These are phyloP conservation scores for Mizuhopecten yessoensis DNA, from an alignment of 1,140 invertebrate species.

Conservation along the genomic window DNA sequence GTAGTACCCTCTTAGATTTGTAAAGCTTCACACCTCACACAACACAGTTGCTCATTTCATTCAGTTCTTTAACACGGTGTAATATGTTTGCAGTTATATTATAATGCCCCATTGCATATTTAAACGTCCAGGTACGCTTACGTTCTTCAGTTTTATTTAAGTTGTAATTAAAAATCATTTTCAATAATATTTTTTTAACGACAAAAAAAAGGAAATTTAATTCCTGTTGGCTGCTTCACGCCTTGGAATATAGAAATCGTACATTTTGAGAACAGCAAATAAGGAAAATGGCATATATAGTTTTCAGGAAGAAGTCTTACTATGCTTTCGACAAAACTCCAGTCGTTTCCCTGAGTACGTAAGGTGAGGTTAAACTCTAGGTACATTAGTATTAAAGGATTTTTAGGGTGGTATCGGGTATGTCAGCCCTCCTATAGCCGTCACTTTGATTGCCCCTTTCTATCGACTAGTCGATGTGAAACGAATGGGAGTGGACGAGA, in stretches of 20 bases:
- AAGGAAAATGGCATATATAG: neutral
- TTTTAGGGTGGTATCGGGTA: constrained; percentile 16
- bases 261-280: neutral
- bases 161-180: neutral
- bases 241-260: neutral
- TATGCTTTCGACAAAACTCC: neutral
- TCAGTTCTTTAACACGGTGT: neutral
- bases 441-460: neutral
- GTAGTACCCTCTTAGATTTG: neutral
- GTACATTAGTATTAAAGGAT: constrained; percentile 29
- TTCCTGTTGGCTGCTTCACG: neutral
- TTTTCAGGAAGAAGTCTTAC: neutral
- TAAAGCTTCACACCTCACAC: neutral
- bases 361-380: neutral
- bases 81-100: neutral
- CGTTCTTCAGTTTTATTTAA: neutral
- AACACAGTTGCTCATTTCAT: neutral
- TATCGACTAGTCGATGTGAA: neutral
- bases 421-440: neutral
- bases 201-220: neutral
- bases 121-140: neutral
- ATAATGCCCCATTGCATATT: neutral
- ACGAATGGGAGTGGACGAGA: neutral
- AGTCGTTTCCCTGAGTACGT: neutral
- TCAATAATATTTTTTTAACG: neutral